phyloP scores from a whole-genome alignment of 2,888 invertebrate genomes.

The Aproaerema taeniolella region DNA sequence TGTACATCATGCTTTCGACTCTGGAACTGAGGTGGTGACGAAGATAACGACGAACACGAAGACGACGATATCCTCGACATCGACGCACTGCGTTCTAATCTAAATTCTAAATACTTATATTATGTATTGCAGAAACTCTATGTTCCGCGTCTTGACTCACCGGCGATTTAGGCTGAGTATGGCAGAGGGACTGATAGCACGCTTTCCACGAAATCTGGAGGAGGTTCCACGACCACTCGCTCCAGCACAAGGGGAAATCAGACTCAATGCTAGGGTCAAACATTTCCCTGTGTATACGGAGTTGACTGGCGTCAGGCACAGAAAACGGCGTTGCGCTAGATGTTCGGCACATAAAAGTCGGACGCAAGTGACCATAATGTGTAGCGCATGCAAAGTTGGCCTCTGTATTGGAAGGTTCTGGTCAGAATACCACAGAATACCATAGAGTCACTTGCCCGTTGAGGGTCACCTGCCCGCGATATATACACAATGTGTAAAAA shows the following conservation, averaged over 20 bases:
- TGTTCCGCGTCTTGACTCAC: conserved; percentile 11
- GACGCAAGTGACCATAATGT: conserved; percentile 1
- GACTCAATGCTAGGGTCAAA: not conserved
- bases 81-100: too few species aligned
- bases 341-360: not conserved
- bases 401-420: conserved; percentile 8
- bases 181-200: conserved; percentile 8
- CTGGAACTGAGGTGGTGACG: too few species aligned
- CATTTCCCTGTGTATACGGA: not conserved
- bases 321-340: conserved; percentile 1
- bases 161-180: conserved; percentile 16
- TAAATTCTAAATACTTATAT: conserved; percentile 16
- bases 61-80: too few species aligned
- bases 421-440: conserved; percentile 11
- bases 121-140: not conserved
- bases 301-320: not conserved
- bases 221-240: not conserved
- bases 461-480: too few species aligned
- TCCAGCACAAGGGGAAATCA: not conserved
- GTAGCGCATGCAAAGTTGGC: conserved; percentile 6
- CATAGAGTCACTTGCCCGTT: too few species aligned
- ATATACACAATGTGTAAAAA: too few species aligned
- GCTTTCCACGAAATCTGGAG: not conserved
- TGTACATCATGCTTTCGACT: too few species aligned
- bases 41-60: too few species aligned